These are phyloP conservation scores for Tachina fera DNA, from an alignment of 2,888 invertebrate genomes.

Conservation along the genomic window DNA sequence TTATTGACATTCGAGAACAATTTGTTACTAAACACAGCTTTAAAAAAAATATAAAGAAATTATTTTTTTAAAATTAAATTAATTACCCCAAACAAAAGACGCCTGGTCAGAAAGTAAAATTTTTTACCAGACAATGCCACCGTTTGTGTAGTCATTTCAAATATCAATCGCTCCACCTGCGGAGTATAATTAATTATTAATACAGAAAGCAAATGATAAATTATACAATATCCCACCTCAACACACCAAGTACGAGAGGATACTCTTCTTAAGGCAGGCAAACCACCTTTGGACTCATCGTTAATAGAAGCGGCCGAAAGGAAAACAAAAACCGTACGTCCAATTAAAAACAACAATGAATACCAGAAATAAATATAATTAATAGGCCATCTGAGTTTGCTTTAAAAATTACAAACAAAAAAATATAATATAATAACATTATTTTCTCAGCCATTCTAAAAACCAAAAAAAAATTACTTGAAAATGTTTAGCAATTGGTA, in stretches of 20 bases:
- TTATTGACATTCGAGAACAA: not conserved
- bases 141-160: conserved; percentile 85
- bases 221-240: conserved; percentile 75
- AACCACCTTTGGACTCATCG: conserved; percentile 84
- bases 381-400: conserved; percentile 82
- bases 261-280: conserved; percentile 83
- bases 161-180: conserved; percentile 85
- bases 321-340: conserved; percentile 84
- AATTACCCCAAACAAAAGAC: conserved; percentile 85
- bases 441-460: not conserved
- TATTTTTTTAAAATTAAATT: conserved; percentile 60
- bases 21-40: too few relatives aligned
- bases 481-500: conserved; percentile 86
- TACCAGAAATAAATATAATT: conserved; percentile 85
- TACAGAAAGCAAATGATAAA: not conserved
- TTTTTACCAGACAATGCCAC: conserved; percentile 86
- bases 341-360: conserved; percentile 84
- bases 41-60: not conserved
- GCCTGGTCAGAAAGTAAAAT: conserved; percentile 85
- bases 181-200: conserved; percentile 12
- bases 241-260: conserved; percentile 79
- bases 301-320: conserved; percentile 85
- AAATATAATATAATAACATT: not conserved
- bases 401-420: conserved; percentile 65
- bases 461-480: conserved; percentile 76